phyloP scores from a whole-genome alignment of 2,888 invertebrate species.

The Cactoblastis cactorum region DNA sequence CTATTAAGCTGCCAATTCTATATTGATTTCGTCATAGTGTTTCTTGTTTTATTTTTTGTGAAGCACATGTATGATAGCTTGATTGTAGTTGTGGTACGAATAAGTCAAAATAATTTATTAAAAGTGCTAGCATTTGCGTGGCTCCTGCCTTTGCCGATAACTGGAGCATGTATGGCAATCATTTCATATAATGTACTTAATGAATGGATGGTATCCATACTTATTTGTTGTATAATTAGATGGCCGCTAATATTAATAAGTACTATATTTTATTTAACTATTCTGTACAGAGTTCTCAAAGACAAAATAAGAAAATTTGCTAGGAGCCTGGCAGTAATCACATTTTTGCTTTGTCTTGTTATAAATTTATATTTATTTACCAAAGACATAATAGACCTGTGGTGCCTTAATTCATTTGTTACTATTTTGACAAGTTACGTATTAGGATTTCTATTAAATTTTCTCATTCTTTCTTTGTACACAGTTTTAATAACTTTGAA shows the following conservation, averaged over 20 bases:
- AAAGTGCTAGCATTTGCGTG: constrained; percentile 53
- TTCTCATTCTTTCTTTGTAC: constrained; percentile 53
- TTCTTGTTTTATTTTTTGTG: constrained; percentile 62
- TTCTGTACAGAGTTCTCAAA: constrained; percentile 49
- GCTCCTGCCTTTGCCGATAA: constrained; percentile 53
- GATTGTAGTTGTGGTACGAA: constrained; percentile 59
- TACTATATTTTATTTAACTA: constrained; percentile 48
- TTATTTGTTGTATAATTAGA: constrained; percentile 52
- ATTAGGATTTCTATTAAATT: constrained; percentile 54
- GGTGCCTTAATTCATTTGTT: constrained; percentile 43
- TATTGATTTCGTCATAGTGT: constrained; percentile 59
- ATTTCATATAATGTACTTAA: constrained; percentile 32
- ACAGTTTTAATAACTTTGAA: constrained; percentile 48
- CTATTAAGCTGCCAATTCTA: constrained; percentile 49
- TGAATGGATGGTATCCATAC: constrained; percentile 42
- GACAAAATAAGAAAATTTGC: constrained; percentile 61
- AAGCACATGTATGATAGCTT: constrained; percentile 68
- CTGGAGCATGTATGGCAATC: constrained; percentile 36
- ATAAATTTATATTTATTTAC: constrained; percentile 60
- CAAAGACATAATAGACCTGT: constrained; percentile 54
- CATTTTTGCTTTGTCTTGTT: constrained; percentile 60
- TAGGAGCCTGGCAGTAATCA: constrained; percentile 54
- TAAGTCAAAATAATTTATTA: constrained; percentile 48
- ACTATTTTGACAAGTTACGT: constrained; percentile 46
- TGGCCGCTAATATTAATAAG: constrained; percentile 64